Base-by-base conservation (phyloP, 2,797 vertebrate species). In the Pachyuromys duprasi region DNA sequence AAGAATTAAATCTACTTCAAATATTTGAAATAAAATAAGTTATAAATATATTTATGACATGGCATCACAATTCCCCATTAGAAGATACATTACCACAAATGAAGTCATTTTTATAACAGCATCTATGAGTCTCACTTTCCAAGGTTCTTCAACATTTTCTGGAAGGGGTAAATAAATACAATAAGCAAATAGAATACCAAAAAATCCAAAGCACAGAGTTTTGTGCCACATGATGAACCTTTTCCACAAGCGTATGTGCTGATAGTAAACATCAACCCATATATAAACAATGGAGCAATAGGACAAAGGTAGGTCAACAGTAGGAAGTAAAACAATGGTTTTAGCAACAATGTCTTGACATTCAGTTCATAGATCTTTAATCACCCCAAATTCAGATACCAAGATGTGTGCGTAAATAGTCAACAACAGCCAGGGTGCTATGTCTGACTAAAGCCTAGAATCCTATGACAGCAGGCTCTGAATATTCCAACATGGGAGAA, bases 141-240 rank as follows among this genome's bases (percentile, higher is more conserved):
- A 97, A 53, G 72, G 90, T 45, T 99, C 98, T 13, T 98, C 99
- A 0, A 99, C 80, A 20, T 98, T 98, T 86, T 98, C 98, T 0
- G 99, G 99, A n/a, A 99, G 22, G 0, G 99, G 99, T 26, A 75
- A 98, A 70, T 99, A 99, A 79, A 99, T 36, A 36, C 98, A 99
- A 97, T 99, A 99, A 7, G 99, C 99, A 0, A 98, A 83, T 0
- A 99, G 97, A 80, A 98, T 97, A 53, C 98, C 97, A 57, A 98
- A 63, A 0, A 99, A 86, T 42, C 98, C 94, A 84, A 99, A 36
- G 90, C 98, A 94, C 13, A 99, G 97, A 96, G 98, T 98, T 98
- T 97, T 98, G 95, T 95, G 93, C 94, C 98, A 98, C 99, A 99
- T 99, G 90, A 96, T 98, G n/a, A 95, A 33, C 90, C 91, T 95